A percentile compares a stretch with the other conserved stretches of the same genome.
phyloP scores from a whole-genome alignment of 2,113 vertebrate genomes.

The Aegypius monachus region DNA sequence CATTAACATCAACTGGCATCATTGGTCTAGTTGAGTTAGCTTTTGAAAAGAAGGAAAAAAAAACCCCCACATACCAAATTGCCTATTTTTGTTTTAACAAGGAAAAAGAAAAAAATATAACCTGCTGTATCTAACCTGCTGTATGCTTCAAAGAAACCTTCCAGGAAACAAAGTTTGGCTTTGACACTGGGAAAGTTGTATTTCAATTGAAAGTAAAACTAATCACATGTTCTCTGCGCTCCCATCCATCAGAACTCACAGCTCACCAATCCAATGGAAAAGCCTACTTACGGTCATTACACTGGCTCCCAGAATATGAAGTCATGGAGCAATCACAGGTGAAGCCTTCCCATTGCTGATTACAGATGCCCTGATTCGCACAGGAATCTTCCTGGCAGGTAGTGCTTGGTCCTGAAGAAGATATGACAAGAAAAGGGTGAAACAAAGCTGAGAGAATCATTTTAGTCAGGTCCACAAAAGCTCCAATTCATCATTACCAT shows the following conservation, averaged over 20 bases:
- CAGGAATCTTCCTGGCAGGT: constrained; percentile 98
- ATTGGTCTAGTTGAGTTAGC: background rate
- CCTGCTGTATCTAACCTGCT: background rate
- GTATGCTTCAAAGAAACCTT: background rate
- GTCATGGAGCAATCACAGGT: constrained; percentile 99
- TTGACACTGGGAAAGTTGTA: background rate
- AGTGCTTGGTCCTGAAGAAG: constrained; percentile 85
- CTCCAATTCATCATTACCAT: background rate
- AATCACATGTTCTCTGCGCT: background rate
- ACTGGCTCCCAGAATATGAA: constrained; percentile 91
- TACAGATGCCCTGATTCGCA: constrained; percentile 94
- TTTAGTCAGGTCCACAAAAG: background rate
- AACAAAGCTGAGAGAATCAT: background rate
- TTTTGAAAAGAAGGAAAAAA: background rate
- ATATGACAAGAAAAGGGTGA: background rate
- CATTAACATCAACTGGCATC: background rate
- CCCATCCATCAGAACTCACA: background rate
- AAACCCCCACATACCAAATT: background rate
- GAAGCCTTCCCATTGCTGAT: constrained; percentile 98
- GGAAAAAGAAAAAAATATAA: background rate
- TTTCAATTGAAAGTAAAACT: background rate
- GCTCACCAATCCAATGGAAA: background rate
- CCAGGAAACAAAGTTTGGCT: background rate
- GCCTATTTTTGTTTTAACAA: background rate
- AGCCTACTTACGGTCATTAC: constrained; percentile 93